Percentiles rank a stretch among this genome's conserved stretches.
These are phyloP conservation scores for Strongylocentrotus purpuratus DNA, from an alignment of 35 echinoderm and acorn worm genomes.

Conservation along the genomic window DNA sequence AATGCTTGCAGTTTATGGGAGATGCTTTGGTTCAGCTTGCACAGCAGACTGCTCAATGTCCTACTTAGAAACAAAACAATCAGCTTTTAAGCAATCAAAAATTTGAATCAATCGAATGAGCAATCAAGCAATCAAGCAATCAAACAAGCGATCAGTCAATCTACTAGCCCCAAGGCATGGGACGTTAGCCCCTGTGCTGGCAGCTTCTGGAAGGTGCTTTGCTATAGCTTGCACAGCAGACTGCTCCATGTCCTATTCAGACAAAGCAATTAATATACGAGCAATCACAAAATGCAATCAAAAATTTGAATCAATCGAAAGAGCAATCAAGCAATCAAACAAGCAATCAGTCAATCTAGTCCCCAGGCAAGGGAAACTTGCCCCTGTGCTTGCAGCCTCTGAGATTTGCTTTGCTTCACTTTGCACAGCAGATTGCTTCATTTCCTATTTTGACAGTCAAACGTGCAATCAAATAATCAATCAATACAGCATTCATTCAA, in stretches of 20 bases:
- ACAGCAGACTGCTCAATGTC: constrained; percentile 35
- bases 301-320: neutral
- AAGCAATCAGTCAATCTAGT: neutral
- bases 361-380: neutral
- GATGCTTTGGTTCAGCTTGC: neutral
- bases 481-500: neutral
- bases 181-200: constrained; percentile 3
- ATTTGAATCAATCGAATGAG: too few relatives aligned
- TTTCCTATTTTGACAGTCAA: neutral
- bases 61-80: neutral
- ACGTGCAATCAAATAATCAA: neutral
- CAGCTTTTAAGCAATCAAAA: too few relatives aligned
- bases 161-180: constrained; percentile 28
- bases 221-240: constrained; percentile 28
- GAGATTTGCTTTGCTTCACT: neutral
- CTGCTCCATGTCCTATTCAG: constrained; percentile 28
- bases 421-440: constrained; percentile 22
- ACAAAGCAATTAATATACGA: too few relatives aligned
- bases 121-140: too few relatives aligned
- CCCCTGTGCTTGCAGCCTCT: too few relatives aligned
- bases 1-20: neutral
- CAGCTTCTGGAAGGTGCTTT: constrained; percentile 11
- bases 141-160: too few relatives aligned
- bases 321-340: neutral
- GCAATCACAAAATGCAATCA: neutral